phyloP scores from a whole-genome alignment of 53 echinoderm and acorn worm genomes.

The Crossaster papposus region DNA sequence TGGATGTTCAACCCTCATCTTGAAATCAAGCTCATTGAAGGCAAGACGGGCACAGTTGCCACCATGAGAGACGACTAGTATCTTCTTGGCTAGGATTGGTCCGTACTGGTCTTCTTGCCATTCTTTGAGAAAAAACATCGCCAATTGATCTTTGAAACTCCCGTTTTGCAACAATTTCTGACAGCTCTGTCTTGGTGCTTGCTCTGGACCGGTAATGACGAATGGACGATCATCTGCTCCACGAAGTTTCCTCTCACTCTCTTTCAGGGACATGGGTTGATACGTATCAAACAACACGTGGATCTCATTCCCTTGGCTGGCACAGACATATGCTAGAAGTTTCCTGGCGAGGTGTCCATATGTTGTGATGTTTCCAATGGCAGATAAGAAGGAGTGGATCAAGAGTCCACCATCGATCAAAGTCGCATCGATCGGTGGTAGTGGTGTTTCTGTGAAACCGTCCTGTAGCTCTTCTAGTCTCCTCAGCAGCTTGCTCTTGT shows the following conservation, averaged over 20 bases:
- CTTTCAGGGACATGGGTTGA: conserved; percentile 65
- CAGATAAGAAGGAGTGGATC: conserved; percentile 65
- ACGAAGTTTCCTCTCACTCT: conserved; percentile 70
- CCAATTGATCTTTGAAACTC: conserved; percentile 70
- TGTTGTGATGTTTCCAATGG: conserved; percentile 58
- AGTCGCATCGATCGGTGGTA: conserved; percentile 16
- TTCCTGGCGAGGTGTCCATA: conserved; percentile 52
- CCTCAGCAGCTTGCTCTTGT: conserved; percentile 55
- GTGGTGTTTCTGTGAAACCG: conserved; percentile 62
- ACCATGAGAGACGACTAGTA: conserved; percentile 63
- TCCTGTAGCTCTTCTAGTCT: conserved; percentile 50
- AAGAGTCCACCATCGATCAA: conserved; percentile 75
- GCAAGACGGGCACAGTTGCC: conserved; percentile 63
- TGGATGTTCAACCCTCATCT: conserved; percentile 49
- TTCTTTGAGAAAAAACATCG: conserved; percentile 64
- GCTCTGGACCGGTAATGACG: conserved; percentile 72
- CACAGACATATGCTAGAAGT: conserved; percentile 32
- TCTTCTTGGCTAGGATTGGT: conserved; percentile 56
- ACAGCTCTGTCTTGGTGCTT: conserved; percentile 65
- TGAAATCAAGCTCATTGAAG: conserved; percentile 56
- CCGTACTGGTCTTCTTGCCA: conserved; percentile 61
- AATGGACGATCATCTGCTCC: conserved; percentile 63
- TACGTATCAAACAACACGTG: conserved; percentile 60
- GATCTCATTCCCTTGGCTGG: conserved; percentile 28
- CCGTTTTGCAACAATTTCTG: conserved; percentile 66